A percentile compares a stretch with the other conserved stretches of the same genome.
Evolutionary conservation across 2,888 invertebrate species (phyloP).

Genomic region (Platynereis dumerilii): DNA sequence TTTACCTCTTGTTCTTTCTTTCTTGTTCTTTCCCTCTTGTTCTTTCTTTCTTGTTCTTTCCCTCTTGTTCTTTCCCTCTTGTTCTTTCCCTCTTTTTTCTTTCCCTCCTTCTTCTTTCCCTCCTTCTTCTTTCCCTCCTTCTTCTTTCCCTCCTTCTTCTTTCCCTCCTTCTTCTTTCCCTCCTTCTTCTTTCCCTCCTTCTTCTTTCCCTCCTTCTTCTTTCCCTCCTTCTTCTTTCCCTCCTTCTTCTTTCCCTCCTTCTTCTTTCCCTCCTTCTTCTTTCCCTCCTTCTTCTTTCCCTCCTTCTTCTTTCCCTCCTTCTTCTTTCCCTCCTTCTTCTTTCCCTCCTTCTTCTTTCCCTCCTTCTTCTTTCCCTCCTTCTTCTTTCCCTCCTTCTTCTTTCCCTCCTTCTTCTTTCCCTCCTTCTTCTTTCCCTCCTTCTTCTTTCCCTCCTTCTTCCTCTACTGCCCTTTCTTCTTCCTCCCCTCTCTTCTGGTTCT

Average conservation of each 20-base stretch:
- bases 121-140: too few species aligned
- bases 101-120: neutral
- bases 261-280: neutral
- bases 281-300: neutral
- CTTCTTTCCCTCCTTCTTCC: neutral
- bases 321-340: neutral
- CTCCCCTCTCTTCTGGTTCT: neutral
- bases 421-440: neutral
- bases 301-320: neutral
- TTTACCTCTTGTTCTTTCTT: too few species aligned
- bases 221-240: neutral
- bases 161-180: conserved; percentile 1
- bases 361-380: too few species aligned
- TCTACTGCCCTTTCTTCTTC: neutral
- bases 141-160: neutral
- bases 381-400: neutral
- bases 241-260: neutral
- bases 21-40: too few species aligned
- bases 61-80: too few species aligned
- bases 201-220: neutral
- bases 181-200: neutral
- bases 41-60: too few species aligned
- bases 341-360: too few species aligned
- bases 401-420: neutral
- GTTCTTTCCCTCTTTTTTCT: neutral